These are phyloP conservation scores for Spinus olivaceus DNA, from an alignment of 2,797 vertebrate genomes.

Conservation along the genomic window DNA sequence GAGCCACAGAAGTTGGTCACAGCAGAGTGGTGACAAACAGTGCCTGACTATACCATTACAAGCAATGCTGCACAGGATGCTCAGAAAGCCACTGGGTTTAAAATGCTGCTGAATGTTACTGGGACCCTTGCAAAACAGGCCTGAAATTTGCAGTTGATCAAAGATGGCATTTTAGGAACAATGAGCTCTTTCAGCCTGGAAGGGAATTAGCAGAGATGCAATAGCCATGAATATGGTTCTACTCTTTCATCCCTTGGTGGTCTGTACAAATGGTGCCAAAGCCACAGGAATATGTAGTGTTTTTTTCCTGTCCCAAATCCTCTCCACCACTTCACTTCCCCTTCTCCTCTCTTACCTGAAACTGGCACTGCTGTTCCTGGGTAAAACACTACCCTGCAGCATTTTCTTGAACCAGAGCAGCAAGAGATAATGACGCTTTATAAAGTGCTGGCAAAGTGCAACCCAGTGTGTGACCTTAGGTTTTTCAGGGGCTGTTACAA, in stretches of 20 bases:
- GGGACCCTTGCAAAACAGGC: slow-evolving; percentile 17
- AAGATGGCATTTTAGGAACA: slow-evolving; percentile 19
- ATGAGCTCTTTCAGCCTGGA: background rate
- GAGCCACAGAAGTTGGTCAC: slow-evolving; percentile 6
- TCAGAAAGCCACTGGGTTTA: slow-evolving; percentile 1
- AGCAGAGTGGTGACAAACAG: slow-evolving; percentile 31
- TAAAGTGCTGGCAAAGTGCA: background rate
- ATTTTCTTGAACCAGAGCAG: background rate
- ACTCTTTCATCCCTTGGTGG: background rate
- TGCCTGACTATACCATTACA: slow-evolving; percentile 11
- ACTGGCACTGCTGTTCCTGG: background rate
- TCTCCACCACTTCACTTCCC: background rate
- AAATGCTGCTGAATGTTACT: slow-evolving; percentile 18
- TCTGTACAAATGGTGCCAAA: background rate
- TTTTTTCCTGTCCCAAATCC: background rate
- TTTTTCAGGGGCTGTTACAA: background rate
- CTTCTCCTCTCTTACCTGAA: background rate
- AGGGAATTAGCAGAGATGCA: background rate
- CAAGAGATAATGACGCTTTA: background rate
- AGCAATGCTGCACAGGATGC: background rate
- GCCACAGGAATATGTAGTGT: background rate
- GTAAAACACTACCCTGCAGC: background rate
- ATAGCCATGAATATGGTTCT: background rate
- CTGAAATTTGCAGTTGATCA: slow-evolving; percentile 28
- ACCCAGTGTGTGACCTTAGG: rapidly evolving